These are phyloP conservation scores for Zhengitettix transpicula DNA, from an alignment of 2,888 invertebrate species.

Conservation along the genomic window DNA sequence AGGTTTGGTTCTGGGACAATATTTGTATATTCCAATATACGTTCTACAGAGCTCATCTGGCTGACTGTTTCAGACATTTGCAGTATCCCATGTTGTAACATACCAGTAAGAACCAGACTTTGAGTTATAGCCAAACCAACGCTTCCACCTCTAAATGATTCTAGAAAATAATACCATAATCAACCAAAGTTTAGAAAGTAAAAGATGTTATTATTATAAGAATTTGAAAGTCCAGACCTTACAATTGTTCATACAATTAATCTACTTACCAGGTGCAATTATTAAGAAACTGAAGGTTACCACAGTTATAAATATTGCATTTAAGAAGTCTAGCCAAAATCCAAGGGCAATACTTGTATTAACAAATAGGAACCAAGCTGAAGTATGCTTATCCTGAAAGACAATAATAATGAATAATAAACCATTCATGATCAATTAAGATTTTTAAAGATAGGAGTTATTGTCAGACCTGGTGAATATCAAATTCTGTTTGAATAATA, in stretches of 20 bases:
- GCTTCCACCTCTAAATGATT: conserved; percentile 34
- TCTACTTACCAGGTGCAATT: background rate
- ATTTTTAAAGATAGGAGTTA: too few species aligned
- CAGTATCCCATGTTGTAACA: conserved; percentile 65
- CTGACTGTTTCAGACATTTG: conserved; percentile 61
- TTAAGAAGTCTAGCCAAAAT: conserved; percentile 54
- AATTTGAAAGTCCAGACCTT: too few species aligned
- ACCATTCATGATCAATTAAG: too few species aligned
- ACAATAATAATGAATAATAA: background rate
- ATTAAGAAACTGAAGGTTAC: conserved; percentile 44
- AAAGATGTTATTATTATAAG: background rate
- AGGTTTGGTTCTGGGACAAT: conserved; percentile 52
- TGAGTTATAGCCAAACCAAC: conserved; percentile 59
- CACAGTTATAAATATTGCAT: conserved; percentile 44
- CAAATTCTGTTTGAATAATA: conserved; percentile 22
- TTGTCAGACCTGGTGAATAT: conserved; percentile 21
- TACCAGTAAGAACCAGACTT: conserved; percentile 54
- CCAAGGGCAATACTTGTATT: conserved; percentile 52
- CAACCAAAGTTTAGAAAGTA: background rate
- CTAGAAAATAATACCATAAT: background rate
- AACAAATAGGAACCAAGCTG: conserved; percentile 49
- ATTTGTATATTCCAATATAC: conserved; percentile 60
- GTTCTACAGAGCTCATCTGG: conserved; percentile 66
- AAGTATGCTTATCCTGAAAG: conserved; percentile 45
- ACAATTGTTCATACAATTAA: background rate